A percentile compares a stretch with the other conserved stretches of the same genome.
These are phyloP conservation scores for Folsomia manolachei DNA, from an alignment of 2,888 invertebrate genomes.

Conservation along the genomic window DNA sequence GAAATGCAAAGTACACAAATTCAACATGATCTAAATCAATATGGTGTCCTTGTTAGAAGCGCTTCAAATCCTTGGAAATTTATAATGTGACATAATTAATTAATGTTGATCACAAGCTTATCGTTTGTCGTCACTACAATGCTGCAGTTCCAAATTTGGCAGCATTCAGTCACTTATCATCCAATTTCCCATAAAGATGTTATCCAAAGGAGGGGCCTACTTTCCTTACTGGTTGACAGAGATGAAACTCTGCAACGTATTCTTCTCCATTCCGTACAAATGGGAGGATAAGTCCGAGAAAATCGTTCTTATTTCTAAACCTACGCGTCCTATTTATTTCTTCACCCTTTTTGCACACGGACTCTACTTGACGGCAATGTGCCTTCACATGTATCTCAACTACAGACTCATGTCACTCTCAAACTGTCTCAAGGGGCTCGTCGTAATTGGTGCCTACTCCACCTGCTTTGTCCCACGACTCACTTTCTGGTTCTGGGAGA, in stretches of 20 bases:
- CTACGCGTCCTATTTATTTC: neutral
- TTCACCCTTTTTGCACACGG: neutral
- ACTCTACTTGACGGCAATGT: neutral
- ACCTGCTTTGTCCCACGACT: neutral
- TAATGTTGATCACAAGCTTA: too few relatives aligned
- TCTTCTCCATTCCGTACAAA: neutral
- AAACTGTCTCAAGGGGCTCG: neutral
- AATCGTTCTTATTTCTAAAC: neutral
- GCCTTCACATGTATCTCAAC: neutral
- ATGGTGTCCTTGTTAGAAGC: too few relatives aligned
- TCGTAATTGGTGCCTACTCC: neutral
- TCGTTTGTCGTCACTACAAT: too few relatives aligned
- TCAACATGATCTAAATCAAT: too few relatives aligned
- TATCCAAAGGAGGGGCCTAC: neutral
- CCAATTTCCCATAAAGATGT: too few relatives aligned
- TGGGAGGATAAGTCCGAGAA: neutral
- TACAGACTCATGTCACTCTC: neutral
- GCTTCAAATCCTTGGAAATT: too few relatives aligned
- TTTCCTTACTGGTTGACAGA: neutral
- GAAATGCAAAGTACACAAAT: too few relatives aligned
- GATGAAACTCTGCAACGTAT: neutral
- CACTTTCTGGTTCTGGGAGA: neutral
- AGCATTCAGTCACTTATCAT: too few relatives aligned
- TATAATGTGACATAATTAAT: too few relatives aligned
- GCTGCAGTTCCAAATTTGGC: too few relatives aligned